Evolutionary conservation across 92 coral and sea anemone genomes (phyloP).

Genomic region (Porites rus): DNA sequence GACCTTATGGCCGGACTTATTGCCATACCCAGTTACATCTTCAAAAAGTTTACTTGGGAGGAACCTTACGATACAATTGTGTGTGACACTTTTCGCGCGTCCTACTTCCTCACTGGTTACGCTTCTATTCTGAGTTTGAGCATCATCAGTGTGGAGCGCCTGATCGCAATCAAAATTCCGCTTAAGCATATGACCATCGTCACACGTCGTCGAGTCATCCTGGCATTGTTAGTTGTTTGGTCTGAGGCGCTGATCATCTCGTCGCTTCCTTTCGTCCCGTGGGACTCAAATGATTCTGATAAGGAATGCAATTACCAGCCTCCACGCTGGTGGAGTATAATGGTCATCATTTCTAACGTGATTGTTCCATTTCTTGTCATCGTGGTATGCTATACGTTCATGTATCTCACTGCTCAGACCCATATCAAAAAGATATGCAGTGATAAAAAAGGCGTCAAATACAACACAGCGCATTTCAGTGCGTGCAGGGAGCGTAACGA

Average conservation of each 20-base stretch:
- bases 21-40: conserved; percentile 95
- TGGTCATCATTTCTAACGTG: conserved; percentile 90
- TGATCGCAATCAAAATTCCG: conserved; percentile 88
- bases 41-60: conserved; percentile 78
- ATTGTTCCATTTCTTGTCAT: conserved; percentile 88
- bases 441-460: conserved; percentile 22
- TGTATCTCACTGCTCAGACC: conserved; percentile 75
- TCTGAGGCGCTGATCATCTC: conserved; percentile 82
- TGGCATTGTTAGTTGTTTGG: conserved; percentile 77
- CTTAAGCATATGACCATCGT: conserved; percentile 78
- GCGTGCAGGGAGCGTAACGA: conserved; percentile 61
- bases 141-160: conserved; percentile 93
- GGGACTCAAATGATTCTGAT: conserved; percentile 56
- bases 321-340: conserved; percentile 94
- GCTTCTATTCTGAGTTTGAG: conserved; percentile 92
- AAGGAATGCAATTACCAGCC: conserved; percentile 84
- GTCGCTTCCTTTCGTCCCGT: conserved; percentile 85
- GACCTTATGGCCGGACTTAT: conserved; percentile 88
- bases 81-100: conserved; percentile 77
- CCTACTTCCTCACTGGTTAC: conserved; percentile 95
- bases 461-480: conserved; percentile 6
- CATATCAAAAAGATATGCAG: conserved; percentile 68
- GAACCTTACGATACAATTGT: conserved; percentile 41
- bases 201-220: conserved; percentile 69
- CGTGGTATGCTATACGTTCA: conserved; percentile 83